A percentile compares a stretch with the other conserved stretches of the same genome.
Evolutionary conservation across 2,888 invertebrate genomes (phyloP).

Genomic region (Synergus itoensis): DNA sequence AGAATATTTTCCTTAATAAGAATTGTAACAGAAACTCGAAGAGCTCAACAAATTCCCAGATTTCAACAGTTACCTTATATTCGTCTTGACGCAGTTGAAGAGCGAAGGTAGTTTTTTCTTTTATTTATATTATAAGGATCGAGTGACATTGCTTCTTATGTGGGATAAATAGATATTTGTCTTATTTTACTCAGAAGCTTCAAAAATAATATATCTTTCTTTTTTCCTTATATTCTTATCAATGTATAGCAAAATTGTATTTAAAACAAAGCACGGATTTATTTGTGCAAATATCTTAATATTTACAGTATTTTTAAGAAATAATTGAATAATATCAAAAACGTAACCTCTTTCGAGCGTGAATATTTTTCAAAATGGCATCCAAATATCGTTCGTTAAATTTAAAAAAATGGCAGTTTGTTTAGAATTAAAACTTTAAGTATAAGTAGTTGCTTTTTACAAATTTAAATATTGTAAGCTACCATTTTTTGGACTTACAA

Average conservation of each 20-base stretch:
- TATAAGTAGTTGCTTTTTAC: too few species aligned
- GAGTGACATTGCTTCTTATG: neutral
- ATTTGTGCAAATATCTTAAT: neutral
- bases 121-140: constrained; percentile 46
- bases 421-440: neutral
- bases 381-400: constrained; percentile 3
- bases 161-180: neutral
- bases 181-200: neutral
- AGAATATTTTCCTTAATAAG: constrained; percentile 79
- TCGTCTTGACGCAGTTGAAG: constrained; percentile 96
- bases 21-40: constrained; percentile 92
- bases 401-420: neutral
- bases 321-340: neutral
- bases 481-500: too few species aligned
- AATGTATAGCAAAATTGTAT: neutral
- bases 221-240: neutral
- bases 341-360: neutral
- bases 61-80: constrained; percentile 99
- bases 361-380: constrained; percentile 3
- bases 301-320: neutral
- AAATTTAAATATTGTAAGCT: too few species aligned
- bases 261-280: neutral
- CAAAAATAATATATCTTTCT: neutral
- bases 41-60: constrained; percentile 98
- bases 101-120: constrained; percentile 83